phyloP scores from a whole-genome alignment of 2,113 vertebrate species.

The Zonotrichia leucophrys region DNA sequence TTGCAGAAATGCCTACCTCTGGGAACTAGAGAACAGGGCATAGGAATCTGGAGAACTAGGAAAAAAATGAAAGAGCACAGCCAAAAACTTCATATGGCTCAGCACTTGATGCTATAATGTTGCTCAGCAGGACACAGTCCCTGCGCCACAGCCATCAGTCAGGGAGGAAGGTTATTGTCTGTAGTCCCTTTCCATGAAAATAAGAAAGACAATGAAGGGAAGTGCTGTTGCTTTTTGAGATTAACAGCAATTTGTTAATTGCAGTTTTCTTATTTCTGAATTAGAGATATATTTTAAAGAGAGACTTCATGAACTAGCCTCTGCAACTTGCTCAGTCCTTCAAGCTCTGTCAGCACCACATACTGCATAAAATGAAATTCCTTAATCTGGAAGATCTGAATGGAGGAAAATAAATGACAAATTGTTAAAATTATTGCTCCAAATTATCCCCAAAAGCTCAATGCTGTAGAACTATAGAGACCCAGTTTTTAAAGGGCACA shows the following conservation, averaged over 20 bases:
- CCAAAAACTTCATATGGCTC: conserved; percentile 54
- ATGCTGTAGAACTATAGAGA: not conserved
- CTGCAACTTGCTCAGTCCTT: not conserved
- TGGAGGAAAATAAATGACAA: not conserved
- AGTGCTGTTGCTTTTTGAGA: not conserved
- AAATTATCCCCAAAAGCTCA: not conserved
- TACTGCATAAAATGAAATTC: not conserved
- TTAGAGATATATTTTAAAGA: not conserved
- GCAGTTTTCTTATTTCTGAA: not conserved
- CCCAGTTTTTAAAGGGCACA: not conserved
- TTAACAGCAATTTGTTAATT: not conserved
- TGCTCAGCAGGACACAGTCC: conserved; percentile 30
- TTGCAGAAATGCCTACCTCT: conserved; percentile 80
- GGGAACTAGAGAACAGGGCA: conserved; percentile 71
- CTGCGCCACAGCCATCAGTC: not conserved
- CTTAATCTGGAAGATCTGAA: not conserved
- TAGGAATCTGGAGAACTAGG: conserved; percentile 52
- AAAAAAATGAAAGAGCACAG: conserved; percentile 11
- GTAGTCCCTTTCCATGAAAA: not conserved
- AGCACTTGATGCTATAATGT: conserved; percentile 21
- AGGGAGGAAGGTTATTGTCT: not conserved
- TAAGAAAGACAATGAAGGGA: not conserved
- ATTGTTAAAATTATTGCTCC: not conserved
- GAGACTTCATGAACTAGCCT: not conserved
- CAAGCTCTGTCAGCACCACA: not conserved